A percentile compares a stretch with the other conserved stretches of the same genome.
Evolutionary conservation across 2,888 invertebrate genomes (phyloP).

Genomic region (Morpho deidamia): DNA sequence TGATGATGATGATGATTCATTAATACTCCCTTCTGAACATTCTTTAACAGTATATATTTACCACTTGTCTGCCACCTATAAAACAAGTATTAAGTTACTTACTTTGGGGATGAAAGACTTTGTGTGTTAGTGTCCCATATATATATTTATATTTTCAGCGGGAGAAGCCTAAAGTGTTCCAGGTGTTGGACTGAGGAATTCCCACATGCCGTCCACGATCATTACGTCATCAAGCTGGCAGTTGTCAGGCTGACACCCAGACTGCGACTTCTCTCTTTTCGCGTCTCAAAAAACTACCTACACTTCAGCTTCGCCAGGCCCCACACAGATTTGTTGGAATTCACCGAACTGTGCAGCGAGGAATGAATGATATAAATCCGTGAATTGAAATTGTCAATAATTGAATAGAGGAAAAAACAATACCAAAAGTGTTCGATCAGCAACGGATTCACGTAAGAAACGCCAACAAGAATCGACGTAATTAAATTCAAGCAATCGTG

Average conservation of each 20-base stretch:
- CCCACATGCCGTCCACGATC: slow-evolving; percentile 15
- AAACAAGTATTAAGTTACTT: too few relatives aligned
- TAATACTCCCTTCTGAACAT: too few relatives aligned
- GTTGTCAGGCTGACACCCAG: slow-evolving; percentile 42
- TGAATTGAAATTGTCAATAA: too few relatives aligned
- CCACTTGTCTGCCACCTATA: too few relatives aligned
- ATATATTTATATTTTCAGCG: slow-evolving; percentile 30
- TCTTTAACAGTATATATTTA: too few relatives aligned
- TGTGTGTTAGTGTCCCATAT: too few relatives aligned
- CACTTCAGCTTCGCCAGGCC: slow-evolving; percentile 54
- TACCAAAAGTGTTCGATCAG: neutral
- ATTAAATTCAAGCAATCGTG: too few relatives aligned
- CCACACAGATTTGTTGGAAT: slow-evolving; percentile 47
- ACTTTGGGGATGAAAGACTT: too few relatives aligned
- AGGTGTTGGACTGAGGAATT: slow-evolving; percentile 26
- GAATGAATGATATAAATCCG: slow-evolving; percentile 17
- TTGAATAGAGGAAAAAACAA: neutral
- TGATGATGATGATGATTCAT: too few relatives aligned
- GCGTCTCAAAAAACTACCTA: slow-evolving; percentile 54
- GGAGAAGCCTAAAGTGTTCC: slow-evolving; percentile 22
- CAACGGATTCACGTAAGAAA: too few relatives aligned
- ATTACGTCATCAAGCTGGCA: slow-evolving; percentile 44
- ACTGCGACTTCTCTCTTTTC: slow-evolving; percentile 48
- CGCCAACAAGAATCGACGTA: too few relatives aligned
- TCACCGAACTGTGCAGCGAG: slow-evolving; percentile 40